A percentile compares a stretch with the other conserved stretches of the same genome.
Evolutionary conservation across 2,797 vertebrate genomes (phyloP).

Genomic region (Benthosema pterotum): DNA sequence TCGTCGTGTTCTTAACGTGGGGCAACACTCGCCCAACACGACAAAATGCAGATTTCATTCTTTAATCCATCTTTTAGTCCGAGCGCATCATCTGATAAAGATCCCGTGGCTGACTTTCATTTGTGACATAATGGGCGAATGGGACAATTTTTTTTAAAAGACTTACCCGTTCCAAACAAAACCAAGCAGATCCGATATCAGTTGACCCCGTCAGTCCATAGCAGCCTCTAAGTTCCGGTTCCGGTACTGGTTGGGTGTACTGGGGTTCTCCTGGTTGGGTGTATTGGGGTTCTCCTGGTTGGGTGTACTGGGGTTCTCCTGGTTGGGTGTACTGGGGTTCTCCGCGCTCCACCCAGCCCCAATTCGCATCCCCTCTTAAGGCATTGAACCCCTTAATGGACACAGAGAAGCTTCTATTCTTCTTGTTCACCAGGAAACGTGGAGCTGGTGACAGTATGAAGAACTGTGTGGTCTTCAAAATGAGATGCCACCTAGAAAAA

Average conservation of each 20-base stretch:
- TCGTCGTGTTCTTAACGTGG: too few relatives aligned
- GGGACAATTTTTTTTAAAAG: too few relatives aligned
- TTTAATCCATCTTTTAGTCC: too few relatives aligned
- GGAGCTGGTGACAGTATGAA: not conserved
- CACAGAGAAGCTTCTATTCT: slow-evolving; percentile 20
- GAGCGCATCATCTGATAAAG: too few relatives aligned
- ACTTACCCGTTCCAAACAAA: slow-evolving; percentile 68
- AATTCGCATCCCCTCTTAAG: slow-evolving; percentile 56
- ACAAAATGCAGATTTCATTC: too few relatives aligned
- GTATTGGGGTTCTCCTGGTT: slow-evolving; percentile 23
- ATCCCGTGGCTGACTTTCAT: too few relatives aligned
- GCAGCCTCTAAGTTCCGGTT: slow-evolving; percentile 38
- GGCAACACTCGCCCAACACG: too few relatives aligned
- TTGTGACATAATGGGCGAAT: too few relatives aligned
- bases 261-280: slow-evolving; percentile 23
- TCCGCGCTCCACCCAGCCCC: slow-evolving; percentile 30
- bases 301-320: slow-evolving; percentile 28
- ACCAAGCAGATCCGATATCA: slow-evolving; percentile 56
- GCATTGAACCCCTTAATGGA: slow-evolving; percentile 2
- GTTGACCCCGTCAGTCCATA: slow-evolving; percentile 64
- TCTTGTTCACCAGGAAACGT: not conserved
- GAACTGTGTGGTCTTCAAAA: slow-evolving; percentile 1
- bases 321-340: slow-evolving; percentile 26
- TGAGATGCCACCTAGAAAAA: slow-evolving; percentile 38
- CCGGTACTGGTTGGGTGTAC: slow-evolving; percentile 25